phyloP scores from a whole-genome alignment of 2,888 invertebrate genomes.

The Capitulum mitella region DNA sequence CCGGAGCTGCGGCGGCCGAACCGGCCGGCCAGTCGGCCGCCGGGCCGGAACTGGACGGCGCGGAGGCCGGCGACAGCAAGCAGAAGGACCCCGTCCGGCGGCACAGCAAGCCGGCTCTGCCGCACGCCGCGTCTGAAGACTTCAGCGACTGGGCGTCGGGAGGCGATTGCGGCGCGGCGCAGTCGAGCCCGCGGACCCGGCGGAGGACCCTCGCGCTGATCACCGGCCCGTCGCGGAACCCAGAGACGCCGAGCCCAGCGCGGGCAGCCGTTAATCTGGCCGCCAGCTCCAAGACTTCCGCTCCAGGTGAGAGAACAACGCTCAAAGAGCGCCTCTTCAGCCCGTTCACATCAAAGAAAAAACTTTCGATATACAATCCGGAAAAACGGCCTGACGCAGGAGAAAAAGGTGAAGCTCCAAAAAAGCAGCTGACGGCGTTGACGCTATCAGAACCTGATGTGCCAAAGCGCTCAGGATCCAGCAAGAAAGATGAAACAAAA shows the following conservation, averaged over 20 bases:
- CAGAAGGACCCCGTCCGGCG: no score
- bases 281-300: not conserved
- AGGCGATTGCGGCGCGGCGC: not conserved
- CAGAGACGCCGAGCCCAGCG: not conserved
- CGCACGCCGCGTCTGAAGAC: not conserved
- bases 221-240: not conserved
- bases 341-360: slow-evolving; percentile 10
- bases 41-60: not conserved
- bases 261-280: not conserved
- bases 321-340: slow-evolving; percentile 16
- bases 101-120: no score
- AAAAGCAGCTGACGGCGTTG: not conserved
- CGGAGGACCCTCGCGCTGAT: not conserved
- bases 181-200: not conserved
- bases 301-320: not conserved
- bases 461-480: not conserved
- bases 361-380: not conserved
- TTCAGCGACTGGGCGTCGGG: not conserved
- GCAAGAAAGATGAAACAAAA: not conserved
- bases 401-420: not conserved
- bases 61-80: no score
- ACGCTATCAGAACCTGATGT: not conserved
- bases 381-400: not conserved
- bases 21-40: not conserved
- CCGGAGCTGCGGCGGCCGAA: not conserved